phyloP scores from a whole-genome alignment of 2,888 invertebrate genomes.

The Anorthoa munda region DNA sequence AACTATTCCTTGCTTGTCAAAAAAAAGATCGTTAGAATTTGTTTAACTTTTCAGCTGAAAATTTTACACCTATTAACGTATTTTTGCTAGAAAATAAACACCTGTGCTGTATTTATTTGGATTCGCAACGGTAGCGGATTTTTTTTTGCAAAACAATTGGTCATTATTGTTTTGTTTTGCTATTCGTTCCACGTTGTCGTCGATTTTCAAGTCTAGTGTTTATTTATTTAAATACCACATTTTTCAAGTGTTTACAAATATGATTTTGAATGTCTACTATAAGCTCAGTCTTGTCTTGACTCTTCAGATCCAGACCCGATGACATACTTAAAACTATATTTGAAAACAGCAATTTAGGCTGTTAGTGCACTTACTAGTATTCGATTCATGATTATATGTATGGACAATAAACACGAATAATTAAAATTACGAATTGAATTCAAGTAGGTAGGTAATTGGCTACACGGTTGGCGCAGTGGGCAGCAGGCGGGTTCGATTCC shows the following conservation, averaged over 20 bases:
- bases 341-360: no score
- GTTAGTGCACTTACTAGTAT: no score
- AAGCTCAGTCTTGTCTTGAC: not conserved
- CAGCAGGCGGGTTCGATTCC: no score
- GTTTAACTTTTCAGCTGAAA: not conserved
- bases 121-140: constrained; percentile 7
- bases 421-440: no score
- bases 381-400: no score
- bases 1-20: no score
- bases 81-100: not conserved
- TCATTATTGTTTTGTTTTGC: not conserved
- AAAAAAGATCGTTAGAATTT: not conserved
- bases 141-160: constrained; percentile 19
- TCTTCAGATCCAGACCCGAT: no score
- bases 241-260: not conserved
- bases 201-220: not conserved
- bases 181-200: constrained; percentile 8
- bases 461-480: no score
- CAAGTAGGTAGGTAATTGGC: no score
- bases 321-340: no score
- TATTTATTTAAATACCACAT: not conserved
- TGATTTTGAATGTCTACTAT: not conserved
- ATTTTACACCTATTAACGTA: not conserved
- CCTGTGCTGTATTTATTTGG: constrained; percentile 4
- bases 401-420: no score